These are phyloP conservation scores for Cyphomyrmex costatus DNA, from an alignment of 1,140 invertebrate genomes.

Conservation along the genomic window DNA sequence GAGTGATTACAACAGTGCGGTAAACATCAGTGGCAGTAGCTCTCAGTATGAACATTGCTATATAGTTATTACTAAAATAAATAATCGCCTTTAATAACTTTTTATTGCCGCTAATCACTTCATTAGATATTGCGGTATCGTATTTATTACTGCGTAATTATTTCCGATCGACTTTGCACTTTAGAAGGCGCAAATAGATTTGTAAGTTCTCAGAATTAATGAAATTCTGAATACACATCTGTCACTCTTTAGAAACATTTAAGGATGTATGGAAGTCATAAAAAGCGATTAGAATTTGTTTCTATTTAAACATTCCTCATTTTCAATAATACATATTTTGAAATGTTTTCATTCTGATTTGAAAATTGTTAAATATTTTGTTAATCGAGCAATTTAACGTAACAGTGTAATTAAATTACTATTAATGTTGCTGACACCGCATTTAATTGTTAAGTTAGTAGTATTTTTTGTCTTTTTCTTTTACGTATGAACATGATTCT, in stretches of 20 bases:
- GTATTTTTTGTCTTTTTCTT: no score
- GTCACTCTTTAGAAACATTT: background rate
- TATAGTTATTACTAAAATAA: background rate
- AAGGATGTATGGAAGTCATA: no score
- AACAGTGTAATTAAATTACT: no score
- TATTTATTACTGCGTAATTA: background rate
- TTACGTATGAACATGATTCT: no score
- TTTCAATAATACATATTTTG: no score
- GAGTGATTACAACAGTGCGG: background rate
- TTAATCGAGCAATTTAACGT: no score
- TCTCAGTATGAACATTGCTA: background rate
- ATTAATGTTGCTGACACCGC: no score
- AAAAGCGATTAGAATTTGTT: no score
- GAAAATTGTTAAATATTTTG: no score
- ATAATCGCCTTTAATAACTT: background rate
- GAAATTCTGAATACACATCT: background rate
- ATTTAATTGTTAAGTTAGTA: no score
- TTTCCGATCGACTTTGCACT: background rate
- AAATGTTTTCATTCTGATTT: no score
- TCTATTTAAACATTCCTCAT: no score
- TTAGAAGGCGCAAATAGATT: background rate
- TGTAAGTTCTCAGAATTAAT: background rate
- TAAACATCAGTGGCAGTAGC: background rate
- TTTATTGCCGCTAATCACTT: background rate
- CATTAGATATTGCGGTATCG: background rate